Conservation (phyloP, 2,888 invertebrate genomes). For the Morpho deidamia region DNA sequence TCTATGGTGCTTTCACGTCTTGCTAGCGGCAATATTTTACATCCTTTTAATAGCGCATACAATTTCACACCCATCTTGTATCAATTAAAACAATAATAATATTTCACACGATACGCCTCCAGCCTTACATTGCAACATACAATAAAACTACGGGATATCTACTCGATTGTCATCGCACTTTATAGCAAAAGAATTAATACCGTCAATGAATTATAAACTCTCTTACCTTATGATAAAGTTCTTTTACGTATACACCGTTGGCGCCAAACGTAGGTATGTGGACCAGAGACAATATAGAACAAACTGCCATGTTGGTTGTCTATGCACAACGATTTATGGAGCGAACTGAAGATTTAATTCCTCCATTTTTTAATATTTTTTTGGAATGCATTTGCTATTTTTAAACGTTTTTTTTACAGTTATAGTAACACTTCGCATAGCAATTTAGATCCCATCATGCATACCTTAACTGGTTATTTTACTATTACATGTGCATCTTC, state of each 20-base stretch:
- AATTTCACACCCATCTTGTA: slow-evolving; percentile 30
- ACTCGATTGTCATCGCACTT: slow-evolving; percentile 50
- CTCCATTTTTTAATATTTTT: slow-evolving; percentile 40
- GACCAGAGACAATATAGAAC: slow-evolving; percentile 64
- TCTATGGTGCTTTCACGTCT: not conserved
- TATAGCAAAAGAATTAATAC: slow-evolving; percentile 31
- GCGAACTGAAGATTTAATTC: slow-evolving; percentile 48
- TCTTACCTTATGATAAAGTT: slow-evolving; percentile 16
- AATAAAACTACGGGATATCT: slow-evolving; percentile 54
- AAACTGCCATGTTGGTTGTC: slow-evolving; percentile 65
- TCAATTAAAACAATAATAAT: slow-evolving; percentile 37
- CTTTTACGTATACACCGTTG: not conserved
- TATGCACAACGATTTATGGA: slow-evolving; percentile 62
- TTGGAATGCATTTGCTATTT: slow-evolving; percentile 19
- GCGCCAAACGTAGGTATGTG: slow-evolving; percentile 42
- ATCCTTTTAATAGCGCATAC: slow-evolving; percentile 10
- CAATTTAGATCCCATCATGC: slow-evolving; percentile 17
- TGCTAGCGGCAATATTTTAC: slow-evolving; percentile 6
- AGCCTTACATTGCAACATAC: slow-evolving; percentile 35
- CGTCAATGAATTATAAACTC: slow-evolving; percentile 24
- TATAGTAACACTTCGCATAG: slow-evolving; percentile 3
- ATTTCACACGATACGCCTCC: slow-evolving; percentile 31
- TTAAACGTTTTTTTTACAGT: slow-evolving; percentile 7
- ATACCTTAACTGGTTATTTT: slow-evolving; percentile 6
- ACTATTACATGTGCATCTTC: not conserved